phyloP scores from a whole-genome alignment of 2,888 invertebrate species.

The Eristalis pertinax region DNA sequence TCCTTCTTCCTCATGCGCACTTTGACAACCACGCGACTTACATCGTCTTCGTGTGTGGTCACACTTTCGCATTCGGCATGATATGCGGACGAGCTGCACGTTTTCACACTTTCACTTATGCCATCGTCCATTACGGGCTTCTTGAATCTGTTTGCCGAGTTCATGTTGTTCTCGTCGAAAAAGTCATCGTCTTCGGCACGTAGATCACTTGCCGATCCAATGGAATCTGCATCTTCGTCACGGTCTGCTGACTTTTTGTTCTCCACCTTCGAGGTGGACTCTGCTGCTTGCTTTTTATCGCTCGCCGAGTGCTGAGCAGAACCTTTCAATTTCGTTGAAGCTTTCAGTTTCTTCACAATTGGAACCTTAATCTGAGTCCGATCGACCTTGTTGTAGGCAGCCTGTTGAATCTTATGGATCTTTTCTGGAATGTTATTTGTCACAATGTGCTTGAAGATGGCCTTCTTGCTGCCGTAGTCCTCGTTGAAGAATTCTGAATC shows the following conservation, averaged over 20 bases:
- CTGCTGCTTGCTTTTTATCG: constrained; percentile 58
- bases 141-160: constrained; percentile 76
- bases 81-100: constrained; percentile 87
- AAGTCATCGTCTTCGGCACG: constrained; percentile 83
- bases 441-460: constrained; percentile 81
- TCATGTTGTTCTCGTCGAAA: constrained; percentile 81
- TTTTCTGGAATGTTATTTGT: constrained; percentile 83
- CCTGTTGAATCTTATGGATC: constrained; percentile 82
- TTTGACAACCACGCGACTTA: constrained; percentile 82
- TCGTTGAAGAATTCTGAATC: constrained; percentile 81
- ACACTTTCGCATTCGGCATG: constrained; percentile 89
- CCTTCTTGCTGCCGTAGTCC: constrained; percentile 77
- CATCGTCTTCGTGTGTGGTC: constrained; percentile 85
- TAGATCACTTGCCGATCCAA: constrained; percentile 88
- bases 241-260: constrained; percentile 76
- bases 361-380: constrained; percentile 80
- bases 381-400: constrained; percentile 83
- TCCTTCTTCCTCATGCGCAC: constrained; percentile 82
- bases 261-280: constrained; percentile 62
- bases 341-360: constrained; percentile 82
- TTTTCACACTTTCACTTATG: constrained; percentile 85
- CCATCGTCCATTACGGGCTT: constrained; percentile 82
- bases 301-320: constrained; percentile 74
- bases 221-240: constrained; percentile 86
- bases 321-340: constrained; percentile 78